These are phyloP conservation scores for Phaedon cochleariae DNA, from an alignment of 2,888 invertebrate genomes.

Conservation along the genomic window DNA sequence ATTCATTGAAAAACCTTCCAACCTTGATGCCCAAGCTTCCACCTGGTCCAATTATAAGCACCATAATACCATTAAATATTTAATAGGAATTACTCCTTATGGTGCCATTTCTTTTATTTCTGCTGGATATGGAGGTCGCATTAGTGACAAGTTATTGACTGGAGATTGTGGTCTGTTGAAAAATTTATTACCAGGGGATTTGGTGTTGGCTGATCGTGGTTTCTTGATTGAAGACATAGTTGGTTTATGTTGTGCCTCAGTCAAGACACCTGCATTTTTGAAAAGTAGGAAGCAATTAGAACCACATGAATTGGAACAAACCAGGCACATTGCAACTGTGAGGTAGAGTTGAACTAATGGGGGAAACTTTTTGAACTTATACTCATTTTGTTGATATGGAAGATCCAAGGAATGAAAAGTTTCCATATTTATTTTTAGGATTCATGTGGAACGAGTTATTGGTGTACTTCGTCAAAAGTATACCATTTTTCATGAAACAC, in stretches of 20 bases:
- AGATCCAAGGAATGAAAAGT: background rate
- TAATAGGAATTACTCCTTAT: constrained; percentile 34
- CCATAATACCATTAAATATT: constrained; percentile 29
- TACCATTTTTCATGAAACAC: constrained; percentile 5
- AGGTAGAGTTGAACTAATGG: background rate
- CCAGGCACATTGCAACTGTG: constrained; percentile 5
- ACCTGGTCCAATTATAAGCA: constrained; percentile 40
- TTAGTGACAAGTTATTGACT: constrained; percentile 21
- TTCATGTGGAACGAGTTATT: background rate
- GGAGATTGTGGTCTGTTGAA: constrained; percentile 21
- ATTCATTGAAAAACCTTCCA: constrained; percentile 29
- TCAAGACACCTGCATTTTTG: constrained; percentile 6
- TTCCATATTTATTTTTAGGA: background rate
- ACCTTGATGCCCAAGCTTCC: constrained; percentile 17
- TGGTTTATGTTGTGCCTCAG: background rate
- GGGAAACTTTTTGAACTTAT: background rate
- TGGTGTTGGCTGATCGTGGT: constrained; percentile 21
- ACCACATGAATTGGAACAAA: constrained; percentile 11
- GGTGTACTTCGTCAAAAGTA: constrained; percentile 1
- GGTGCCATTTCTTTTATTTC: constrained; percentile 26
- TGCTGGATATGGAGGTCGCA: constrained; percentile 19
- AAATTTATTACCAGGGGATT: constrained; percentile 18
- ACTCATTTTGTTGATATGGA: background rate
- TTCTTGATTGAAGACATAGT: constrained; percentile 19
- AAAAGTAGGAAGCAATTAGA: constrained; percentile 4